phyloP scores from a whole-genome alignment of 1,140 invertebrate species.

The Saccostrea glomerata region DNA sequence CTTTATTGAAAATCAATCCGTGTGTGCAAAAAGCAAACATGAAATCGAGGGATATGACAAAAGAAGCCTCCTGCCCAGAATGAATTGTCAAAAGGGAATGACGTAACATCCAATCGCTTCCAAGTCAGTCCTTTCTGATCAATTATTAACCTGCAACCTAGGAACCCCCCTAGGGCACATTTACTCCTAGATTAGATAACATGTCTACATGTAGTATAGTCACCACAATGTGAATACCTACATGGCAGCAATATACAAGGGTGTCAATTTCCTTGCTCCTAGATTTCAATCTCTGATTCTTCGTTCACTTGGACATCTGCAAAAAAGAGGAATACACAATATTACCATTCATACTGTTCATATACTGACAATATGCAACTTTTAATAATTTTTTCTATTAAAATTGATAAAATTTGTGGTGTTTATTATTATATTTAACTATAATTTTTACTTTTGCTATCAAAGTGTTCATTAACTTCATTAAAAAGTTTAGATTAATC shows the following conservation, averaged over 20 bases:
- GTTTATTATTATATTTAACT: too few relatives aligned
- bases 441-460: too few relatives aligned
- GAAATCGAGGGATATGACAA: background rate
- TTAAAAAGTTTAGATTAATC: too few relatives aligned
- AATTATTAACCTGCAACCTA: slow-evolving; percentile 17
- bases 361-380: background rate
- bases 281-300: background rate
- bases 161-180: background rate
- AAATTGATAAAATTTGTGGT: too few relatives aligned
- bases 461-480: too few relatives aligned
- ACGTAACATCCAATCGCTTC: background rate
- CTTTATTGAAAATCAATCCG: background rate
- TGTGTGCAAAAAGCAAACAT: slow-evolving; percentile 1
- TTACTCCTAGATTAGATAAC: slow-evolving; percentile 28
- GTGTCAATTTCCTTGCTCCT: slow-evolving; percentile 13
- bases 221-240: background rate
- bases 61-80: background rate
- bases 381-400: too few relatives aligned
- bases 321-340: background rate
- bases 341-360: background rate
- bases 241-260: background rate
- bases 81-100: slow-evolving; percentile 5
- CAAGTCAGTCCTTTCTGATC: background rate
- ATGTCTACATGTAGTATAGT: background rate
- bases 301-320: background rate